Base-by-base conservation (phyloP, 2,113 vertebrate species). In the Furnarius figulus region DNA sequence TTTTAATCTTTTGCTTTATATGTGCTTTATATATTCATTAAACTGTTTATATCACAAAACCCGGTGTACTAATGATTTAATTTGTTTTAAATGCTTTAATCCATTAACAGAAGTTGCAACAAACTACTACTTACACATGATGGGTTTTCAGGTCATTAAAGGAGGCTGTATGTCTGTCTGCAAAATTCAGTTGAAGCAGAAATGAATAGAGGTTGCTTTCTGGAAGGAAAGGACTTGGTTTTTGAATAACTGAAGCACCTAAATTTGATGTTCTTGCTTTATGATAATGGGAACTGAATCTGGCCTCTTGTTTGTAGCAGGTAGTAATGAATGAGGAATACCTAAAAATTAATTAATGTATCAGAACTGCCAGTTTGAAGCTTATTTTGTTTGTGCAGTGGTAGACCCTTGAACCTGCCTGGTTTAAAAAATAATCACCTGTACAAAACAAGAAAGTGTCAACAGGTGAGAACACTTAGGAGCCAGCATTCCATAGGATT, bases 21-120 rank as follows among this genome's bases (percentile, higher is more conserved):
- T 87, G 65, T 80, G 91, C 65, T 94, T 88, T 92, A 82, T 95
- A 83, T 91, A 73, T 78, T 95, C 63, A 98, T 98, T 98, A 98
- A 98, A 98, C 83, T 56, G 47, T 88, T 95, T 90, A 95, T 94
- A 77, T 93, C 74, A 94, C 83, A 78, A 79, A 77, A 91, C 7
- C 1, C 5, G 47, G 91, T 89, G 92, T 94, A 95, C 96, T 97
- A 96, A 98, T 89, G 86, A 73, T 85, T 68, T 50, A 33, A 87
- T 95, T 94, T 90, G 28, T 87, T 92, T 90, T 85, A 67, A 79
- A 67, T 47, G 40, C 75, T 76, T 89, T 94, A 91, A 96, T 96
- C 85, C 86, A 91, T 95, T 97, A 97, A 96, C 95, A 87, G 61
- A 88, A 67, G 22, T 31, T 40, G 68, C 63, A 49, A 14, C 28